These are phyloP conservation scores for Clarias pachynema DNA, from an alignment of 2,797 vertebrate genomes.

Conservation along the genomic window DNA sequence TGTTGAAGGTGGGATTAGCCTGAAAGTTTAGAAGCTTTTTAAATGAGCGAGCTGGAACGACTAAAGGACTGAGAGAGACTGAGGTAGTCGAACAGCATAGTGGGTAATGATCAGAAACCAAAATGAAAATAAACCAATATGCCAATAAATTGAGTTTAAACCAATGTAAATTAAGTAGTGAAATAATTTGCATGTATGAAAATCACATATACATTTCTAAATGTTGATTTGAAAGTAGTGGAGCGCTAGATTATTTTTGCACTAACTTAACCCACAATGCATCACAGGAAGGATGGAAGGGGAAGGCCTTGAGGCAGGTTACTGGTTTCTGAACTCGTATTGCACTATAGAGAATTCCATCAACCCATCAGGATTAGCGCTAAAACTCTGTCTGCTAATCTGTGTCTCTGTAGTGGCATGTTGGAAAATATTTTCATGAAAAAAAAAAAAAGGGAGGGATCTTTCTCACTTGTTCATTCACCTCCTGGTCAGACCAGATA, in stretches of 20 bases:
- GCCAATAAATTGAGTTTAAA: neutral
- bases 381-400: constrained; percentile 3
- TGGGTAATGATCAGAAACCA: neutral
- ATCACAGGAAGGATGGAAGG: neutral
- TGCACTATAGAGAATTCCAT: neutral
- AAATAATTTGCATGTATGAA: neutral
- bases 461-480: neutral
- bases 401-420: neutral
- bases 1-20: neutral
- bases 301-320: neutral
- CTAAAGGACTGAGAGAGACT: neutral
- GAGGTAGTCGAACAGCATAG: neutral
- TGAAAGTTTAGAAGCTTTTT: neutral
- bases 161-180: neutral
- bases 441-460: neutral
- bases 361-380: neutral
- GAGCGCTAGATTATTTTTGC: neutral
- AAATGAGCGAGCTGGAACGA: neutral
- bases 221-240: neutral
- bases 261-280: neutral
- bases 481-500: neutral
- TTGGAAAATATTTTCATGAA: constrained; percentile 17
- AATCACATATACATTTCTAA: neutral
- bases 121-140: neutral
- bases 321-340: neutral